Conservation (phyloP, 2,113 vertebrate species). For the human (Homo sapiens) region GRCh38 chr2:6667501-6668000, state of each 20-base stretch:
- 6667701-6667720: background rate
- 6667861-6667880: no score
- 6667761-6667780: background rate
- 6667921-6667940: background rate
- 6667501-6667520: background rate
- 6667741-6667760: background rate
- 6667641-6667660: background rate
- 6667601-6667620: background rate
- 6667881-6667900: background rate
- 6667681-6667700: background rate
- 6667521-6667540: accelerated
- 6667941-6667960: background rate
- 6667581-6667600: no score
- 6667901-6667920: background rate
- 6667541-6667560: background rate
- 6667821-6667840: accelerated
- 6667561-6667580: background rate
- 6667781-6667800: background rate
- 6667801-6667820: background rate
- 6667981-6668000: background rate
- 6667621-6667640: background rate
- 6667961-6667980: background rate
- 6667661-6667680: background rate
- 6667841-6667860: background rate
- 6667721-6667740: background rate